Percentiles rank a stretch among this genome's conserved stretches.
phyloP scores from a whole-genome alignment of 2,113 vertebrate species.

The Elgaria multicarinata region DNA sequence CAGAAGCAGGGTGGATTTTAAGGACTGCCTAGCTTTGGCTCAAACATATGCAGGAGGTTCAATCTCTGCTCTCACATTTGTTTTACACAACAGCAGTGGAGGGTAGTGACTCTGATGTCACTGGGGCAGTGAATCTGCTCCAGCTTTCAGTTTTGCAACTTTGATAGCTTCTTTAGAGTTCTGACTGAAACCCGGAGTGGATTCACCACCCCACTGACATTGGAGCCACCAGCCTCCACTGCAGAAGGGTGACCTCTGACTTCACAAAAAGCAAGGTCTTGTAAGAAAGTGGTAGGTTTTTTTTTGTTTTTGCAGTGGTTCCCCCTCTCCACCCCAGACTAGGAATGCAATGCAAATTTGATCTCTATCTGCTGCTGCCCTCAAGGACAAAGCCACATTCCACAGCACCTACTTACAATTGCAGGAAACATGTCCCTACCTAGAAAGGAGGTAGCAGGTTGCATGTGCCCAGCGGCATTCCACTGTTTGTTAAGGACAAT shows the following conservation, averaged over 20 bases:
- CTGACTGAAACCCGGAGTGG: too few relatives aligned
- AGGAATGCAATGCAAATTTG: not conserved
- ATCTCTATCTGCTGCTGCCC: slow-evolving; percentile 5
- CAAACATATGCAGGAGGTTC: not conserved
- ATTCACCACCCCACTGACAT: too few relatives aligned
- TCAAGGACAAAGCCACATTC: slow-evolving; percentile 7
- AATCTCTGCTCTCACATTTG: not conserved
- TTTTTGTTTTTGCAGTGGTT: not conserved
- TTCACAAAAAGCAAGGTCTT: not conserved
- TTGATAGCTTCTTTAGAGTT: too few relatives aligned
- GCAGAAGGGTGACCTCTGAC: not conserved
- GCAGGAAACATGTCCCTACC: not conserved
- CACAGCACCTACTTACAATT: not conserved
- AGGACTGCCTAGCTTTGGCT: not conserved
- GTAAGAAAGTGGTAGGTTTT: not conserved
- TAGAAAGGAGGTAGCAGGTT: slow-evolving; percentile 3
- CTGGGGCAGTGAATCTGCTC: too few relatives aligned
- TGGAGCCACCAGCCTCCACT: too few relatives aligned
- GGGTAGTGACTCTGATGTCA: too few relatives aligned
- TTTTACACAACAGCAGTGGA: not conserved
- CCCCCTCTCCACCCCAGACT: not conserved
- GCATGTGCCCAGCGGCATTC: not conserved
- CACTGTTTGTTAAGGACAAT: not conserved
- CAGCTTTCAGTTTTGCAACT: too few relatives aligned
- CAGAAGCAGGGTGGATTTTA: not conserved